Base-by-base conservation (phyloP, 1,140 invertebrate species). In the Lutraria rhynchaena region DNA sequence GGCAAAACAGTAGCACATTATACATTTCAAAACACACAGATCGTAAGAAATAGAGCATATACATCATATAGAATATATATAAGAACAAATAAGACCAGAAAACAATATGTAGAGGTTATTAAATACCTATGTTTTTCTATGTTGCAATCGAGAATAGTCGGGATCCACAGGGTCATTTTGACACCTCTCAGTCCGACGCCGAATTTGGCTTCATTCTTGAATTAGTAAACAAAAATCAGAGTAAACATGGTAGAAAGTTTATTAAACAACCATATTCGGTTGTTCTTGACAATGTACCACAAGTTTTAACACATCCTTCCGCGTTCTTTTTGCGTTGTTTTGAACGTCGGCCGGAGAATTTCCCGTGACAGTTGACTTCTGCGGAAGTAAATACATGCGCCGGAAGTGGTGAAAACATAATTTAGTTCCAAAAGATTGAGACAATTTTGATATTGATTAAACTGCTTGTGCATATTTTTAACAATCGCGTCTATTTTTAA, bases 101-200 rank as follows among this genome's bases (percentile, higher is more conserved):
- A n/a, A n/a, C n/a, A n/a, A n/a, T n/a, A n/a, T n/a, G n/a, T n/a
- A n/a, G n/a, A 35, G 22, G 15, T 29, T 15, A 11, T 9, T 31
- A 67, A 17, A 5, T 58, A 58, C 57, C 53, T 74, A 9, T 15
- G 31, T 9, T 55, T 71, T 22, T 60, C 44, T 9, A 31, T 60
- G 51, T 31, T 58, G 71, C 55, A 75, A 41, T 75, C 55, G 19
- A 13, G 53, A 58, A 22, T 60, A 31, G 61, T 75, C 35, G 31
- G 31, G 41, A 19, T 71, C 55, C 27, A 53, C 22, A 75, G 71
- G 71, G 71, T 75, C 71, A 75, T 75, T 75, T 75, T 75, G 71
- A 75, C 71, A 75, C n/a, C 33, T 41, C 71, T 75, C 71, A 75
- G 31, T 75, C 57, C 27, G 57, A 58, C 53, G 37, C 71, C 41